A percentile compares a stretch with the other conserved stretches of the same genome.
Conservation (phyloP, 2,113 vertebrate species). For the Cyphotilapia sp. region DNA sequence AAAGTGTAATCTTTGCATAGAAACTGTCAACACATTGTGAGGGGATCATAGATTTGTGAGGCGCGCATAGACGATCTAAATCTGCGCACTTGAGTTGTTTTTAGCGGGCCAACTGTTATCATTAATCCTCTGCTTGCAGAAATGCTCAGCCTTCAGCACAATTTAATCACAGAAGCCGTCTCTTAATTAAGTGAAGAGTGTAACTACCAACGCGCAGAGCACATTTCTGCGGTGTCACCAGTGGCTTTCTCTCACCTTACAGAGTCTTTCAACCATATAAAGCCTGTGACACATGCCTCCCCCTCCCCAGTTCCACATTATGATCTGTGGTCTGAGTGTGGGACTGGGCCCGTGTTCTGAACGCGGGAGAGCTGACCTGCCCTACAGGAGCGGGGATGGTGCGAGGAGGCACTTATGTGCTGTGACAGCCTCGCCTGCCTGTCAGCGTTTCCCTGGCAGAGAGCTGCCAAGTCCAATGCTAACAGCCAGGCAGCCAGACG, state of each 20-base stretch:
- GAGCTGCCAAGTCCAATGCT: slow-evolving; percentile 66
- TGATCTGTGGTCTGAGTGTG: background rate
- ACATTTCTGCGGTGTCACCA: background rate
- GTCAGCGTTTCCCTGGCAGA: slow-evolving; percentile 60
- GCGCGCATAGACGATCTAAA: background rate
- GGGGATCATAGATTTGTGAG: background rate
- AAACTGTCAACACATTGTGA: background rate
- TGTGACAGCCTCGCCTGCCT: slow-evolving; percentile 58
- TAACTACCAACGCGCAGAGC: background rate
- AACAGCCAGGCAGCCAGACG: slow-evolving; percentile 52
- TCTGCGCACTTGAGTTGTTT: background rate
- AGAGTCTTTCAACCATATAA: slow-evolving; percentile 16
- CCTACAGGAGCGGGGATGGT: slow-evolving; percentile 26
- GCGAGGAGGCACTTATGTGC: slow-evolving; percentile 44
- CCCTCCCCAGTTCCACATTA: background rate
- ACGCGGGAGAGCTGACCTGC: slow-evolving; percentile 20
- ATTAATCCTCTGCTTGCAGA: background rate
- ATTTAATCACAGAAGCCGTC: background rate
- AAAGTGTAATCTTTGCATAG: background rate
- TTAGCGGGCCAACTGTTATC: background rate
- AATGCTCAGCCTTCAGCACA: background rate
- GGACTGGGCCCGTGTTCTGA: background rate
- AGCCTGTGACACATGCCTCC: slow-evolving; percentile 24
- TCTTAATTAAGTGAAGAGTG: background rate
- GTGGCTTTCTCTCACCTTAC: slow-evolving; percentile 29